Evolutionary conservation across 53 echinoderm and acorn worm genomes (phyloP).

Genomic region (Holothuria leucospilota): DNA sequence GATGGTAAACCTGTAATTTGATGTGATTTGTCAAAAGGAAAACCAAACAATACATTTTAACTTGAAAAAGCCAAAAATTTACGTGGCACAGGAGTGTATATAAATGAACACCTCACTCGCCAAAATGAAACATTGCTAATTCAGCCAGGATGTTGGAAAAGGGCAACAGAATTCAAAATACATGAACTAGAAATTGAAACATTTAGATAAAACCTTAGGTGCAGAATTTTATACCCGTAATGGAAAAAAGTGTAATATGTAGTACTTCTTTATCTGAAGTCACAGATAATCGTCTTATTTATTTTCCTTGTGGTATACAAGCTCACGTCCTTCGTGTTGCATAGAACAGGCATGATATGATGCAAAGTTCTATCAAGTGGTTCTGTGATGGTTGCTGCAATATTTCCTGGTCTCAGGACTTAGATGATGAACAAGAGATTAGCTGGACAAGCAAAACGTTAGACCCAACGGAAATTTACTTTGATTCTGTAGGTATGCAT

Average conservation of each 20-base stretch:
- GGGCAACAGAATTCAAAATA: constrained; percentile 15
- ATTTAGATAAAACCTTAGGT: constrained; percentile 1
- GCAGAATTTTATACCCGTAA: background rate
- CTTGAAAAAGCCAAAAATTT: background rate
- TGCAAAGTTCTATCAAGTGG: background rate
- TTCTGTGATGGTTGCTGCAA: too few species aligned
- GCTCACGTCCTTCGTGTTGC: background rate
- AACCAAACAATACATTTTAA: background rate
- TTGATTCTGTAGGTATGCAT: background rate
- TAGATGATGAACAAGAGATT: constrained; percentile 6
- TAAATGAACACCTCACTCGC: constrained; percentile 7
- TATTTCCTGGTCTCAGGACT: background rate
- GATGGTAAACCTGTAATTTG: constrained; percentile 20
- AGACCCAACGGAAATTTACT: background rate
- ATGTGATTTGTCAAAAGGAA: constrained; percentile 8
- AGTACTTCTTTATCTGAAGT: background rate
- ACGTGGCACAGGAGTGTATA: background rate
- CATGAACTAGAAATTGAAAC: background rate
- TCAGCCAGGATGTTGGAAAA: background rate
- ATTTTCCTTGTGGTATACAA: background rate
- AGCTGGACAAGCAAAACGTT: background rate
- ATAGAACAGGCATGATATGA: background rate
- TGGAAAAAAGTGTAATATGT: background rate
- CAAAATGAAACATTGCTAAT: background rate
- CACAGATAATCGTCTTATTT: background rate